Evolutionary conservation across 2,113 vertebrate genomes (phyloP).

Genomic region (Sinocyclocheilus maitianheensis): DNA sequence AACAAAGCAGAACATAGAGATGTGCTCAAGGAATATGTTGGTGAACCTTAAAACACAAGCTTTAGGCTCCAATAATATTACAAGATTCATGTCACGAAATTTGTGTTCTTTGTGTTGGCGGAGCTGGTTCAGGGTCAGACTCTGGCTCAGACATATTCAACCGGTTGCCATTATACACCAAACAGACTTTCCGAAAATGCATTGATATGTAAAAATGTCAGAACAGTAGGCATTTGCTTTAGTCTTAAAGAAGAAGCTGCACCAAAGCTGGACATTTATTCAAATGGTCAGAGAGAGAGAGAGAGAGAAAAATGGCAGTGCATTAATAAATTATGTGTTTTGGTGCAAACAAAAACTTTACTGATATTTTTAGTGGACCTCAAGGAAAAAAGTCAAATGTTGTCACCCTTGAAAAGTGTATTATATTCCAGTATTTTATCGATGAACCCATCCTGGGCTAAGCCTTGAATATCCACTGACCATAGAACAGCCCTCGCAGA

Average conservation of each 20-base stretch:
- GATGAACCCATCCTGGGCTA: not conserved
- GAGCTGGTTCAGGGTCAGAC: not conserved
- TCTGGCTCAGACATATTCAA: not conserved
- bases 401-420: not conserved
- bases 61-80: not conserved
- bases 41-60: not conserved
- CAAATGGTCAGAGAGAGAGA: not conserved
- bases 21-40: not conserved
- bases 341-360: not conserved
- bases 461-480: not conserved
- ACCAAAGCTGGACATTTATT: not conserved
- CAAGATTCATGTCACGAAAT: not conserved
- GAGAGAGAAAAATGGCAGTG: not conserved
- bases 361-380: not conserved
- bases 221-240: not conserved
- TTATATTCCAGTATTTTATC: not conserved
- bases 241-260: too few species aligned
- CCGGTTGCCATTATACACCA: not conserved
- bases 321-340: not conserved
- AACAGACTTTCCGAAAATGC: not conserved
- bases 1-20: not conserved
- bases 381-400: not conserved
- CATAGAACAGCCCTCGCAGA: not conserved
- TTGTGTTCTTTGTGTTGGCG: not conserved
- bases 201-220: not conserved